Evolutionary conservation across 2,888 invertebrate species (phyloP).

Genomic region (Mythimna lalbum): DNA sequence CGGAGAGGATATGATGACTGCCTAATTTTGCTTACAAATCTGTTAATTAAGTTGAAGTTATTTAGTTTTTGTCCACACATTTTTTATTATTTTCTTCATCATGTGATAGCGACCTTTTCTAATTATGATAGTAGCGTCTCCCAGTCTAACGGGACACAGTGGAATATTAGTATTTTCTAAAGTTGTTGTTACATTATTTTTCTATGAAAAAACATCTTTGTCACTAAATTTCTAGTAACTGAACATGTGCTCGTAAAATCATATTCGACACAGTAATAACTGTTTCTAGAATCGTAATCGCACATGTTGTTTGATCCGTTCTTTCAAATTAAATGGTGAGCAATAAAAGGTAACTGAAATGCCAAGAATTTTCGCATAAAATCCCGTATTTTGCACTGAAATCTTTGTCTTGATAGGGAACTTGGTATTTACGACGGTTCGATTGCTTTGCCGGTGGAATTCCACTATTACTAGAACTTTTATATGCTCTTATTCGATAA

Average conservation of each 20-base stretch:
- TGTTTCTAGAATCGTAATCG: slow-evolving; percentile 22
- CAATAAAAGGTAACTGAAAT: slow-evolving; percentile 33
- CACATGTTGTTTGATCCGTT: slow-evolving; percentile 3
- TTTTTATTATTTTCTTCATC: neutral
- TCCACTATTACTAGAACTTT: slow-evolving; percentile 5
- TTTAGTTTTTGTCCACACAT: too few species aligned
- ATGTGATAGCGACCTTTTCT: too few species aligned
- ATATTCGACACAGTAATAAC: slow-evolving; percentile 19
- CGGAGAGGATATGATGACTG: too few species aligned
- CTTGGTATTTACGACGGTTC: slow-evolving; percentile 39
- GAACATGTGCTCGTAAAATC: neutral
- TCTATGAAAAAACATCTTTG: too few species aligned
- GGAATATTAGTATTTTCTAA: too few species aligned
- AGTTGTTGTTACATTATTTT: neutral
- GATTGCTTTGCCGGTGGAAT: slow-evolving; percentile 20
- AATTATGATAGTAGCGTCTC: neutral
- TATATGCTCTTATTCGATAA: neutral
- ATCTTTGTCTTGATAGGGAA: slow-evolving; percentile 23
- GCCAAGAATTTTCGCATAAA: slow-evolving; percentile 26
- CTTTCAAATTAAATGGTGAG: slow-evolving; percentile 26
- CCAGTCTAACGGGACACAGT: neutral
- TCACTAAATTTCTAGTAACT: neutral
- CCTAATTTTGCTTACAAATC: too few species aligned
- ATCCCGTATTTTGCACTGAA: slow-evolving; percentile 19
- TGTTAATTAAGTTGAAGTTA: too few species aligned